Base-by-base conservation (phyloP, 2,888 invertebrate genomes). In the Ophion ellenae region DNA sequence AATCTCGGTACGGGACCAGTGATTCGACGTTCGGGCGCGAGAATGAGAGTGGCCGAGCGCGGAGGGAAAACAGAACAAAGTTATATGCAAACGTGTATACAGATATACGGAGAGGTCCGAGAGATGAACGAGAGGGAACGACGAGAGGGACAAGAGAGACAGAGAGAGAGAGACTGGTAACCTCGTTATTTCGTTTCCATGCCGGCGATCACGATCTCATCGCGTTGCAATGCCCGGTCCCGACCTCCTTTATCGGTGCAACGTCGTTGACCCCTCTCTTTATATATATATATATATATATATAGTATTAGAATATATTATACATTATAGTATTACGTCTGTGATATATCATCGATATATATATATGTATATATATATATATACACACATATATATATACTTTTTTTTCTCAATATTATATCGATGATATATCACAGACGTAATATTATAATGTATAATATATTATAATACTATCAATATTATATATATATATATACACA, bases 141-240 rank as follows among this genome's bases (percentile, higher is more conserved):
- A 84, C 75, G 86, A 81, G 86, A 47, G 14, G 11, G 47, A 47
- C 14, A 47, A 81, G 81, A 83, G 83, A 78, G 83, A 84, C 70
- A 81, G 86, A 47, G 14, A 47, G 47, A 47, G 47, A 47, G 47
- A 75, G 81, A 86, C 86, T 86, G 86, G 86, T 86, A 86, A 86
- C 86, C 86, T 84, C 86, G 86, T 86, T 86, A 79, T 83, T 86
- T 86, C 83, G 86, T 86, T 86, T 86, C 86, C 86, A 86, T 86
- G 86, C 83, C 75, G 83, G 74, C 81, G 84, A 86, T 86, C 86
- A 86, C 86, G 86, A 86, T 83, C 86, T 86, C 84, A 86, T 69
- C 81, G 86, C 75, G 67, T 75, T 86, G 75, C 74, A 78, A 63
- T 71, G 73, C 81, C 81, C 80, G 71, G 73, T 86, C 85, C 76